These are phyloP conservation scores for Caenorhabditis doughertyi DNA, from an alignment of 2,888 invertebrate species.

Conservation along the genomic window DNA sequence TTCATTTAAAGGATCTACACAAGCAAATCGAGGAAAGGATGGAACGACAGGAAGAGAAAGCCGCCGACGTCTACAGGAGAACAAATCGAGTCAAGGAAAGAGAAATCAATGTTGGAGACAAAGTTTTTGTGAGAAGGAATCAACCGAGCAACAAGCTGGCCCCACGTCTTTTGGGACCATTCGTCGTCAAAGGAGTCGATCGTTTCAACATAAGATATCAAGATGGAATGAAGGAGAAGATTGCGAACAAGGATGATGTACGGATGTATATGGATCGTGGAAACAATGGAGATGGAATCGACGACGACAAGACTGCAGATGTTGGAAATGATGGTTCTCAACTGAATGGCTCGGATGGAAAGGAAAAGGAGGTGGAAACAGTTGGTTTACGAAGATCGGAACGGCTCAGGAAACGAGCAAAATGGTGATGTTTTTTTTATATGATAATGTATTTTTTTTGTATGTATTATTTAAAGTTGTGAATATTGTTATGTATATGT, in stretches of 20 bases:
- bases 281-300: not conserved
- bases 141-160: slow-evolving; percentile 39
- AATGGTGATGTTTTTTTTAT: too few relatives aligned
- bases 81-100: not conserved
- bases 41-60: not conserved
- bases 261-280: not conserved
- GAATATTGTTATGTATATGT: too few relatives aligned
- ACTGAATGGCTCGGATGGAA: too few relatives aligned
- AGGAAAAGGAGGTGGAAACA: too few relatives aligned
- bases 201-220: not conserved
- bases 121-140: slow-evolving; percentile 21
- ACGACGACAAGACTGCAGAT: not conserved
- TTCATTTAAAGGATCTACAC: slow-evolving; percentile 12
- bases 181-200: slow-evolving; percentile 7
- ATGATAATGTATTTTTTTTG: too few relatives aligned
- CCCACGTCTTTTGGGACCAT: slow-evolving; percentile 33
- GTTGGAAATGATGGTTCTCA: not conserved
- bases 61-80: not conserved
- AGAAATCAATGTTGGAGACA: not conserved
- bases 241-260: slow-evolving; percentile 14
- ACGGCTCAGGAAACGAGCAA: too few relatives aligned
- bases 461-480: too few relatives aligned
- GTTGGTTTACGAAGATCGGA: too few relatives aligned
- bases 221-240: slow-evolving; percentile 6
- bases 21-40: not conserved